Conservation (phyloP, 1,140 invertebrate species). For the Aphidius gifuensis region DNA sequence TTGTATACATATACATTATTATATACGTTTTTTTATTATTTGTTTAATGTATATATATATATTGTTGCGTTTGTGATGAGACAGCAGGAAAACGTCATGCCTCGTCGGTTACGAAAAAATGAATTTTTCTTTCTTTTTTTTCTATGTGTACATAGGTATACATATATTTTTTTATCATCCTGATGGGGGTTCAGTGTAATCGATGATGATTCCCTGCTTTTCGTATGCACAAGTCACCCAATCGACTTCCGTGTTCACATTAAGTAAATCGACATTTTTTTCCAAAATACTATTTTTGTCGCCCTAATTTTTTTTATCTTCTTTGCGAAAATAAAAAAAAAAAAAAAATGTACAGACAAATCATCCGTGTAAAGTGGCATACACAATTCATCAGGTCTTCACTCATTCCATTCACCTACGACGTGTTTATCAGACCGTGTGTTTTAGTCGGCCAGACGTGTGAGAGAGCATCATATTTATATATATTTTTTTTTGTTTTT, state of each 20-base stretch:
- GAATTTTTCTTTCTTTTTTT: conserved; percentile 20
- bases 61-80: conserved; percentile 27
- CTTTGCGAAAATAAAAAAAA: conserved; percentile 8
- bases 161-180: too few species aligned
- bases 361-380: conserved; percentile 24
- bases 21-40: conserved; percentile 24
- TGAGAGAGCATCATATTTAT: conserved; percentile 12
- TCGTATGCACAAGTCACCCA: conserved; percentile 17
- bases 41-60: background rate
- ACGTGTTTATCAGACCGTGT: conserved; percentile 14
- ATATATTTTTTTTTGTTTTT: background rate
- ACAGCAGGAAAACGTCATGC: conserved; percentile 31
- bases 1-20: conserved; percentile 16
- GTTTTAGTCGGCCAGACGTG: background rate
- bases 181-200: conserved; percentile 16
- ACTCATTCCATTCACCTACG: conserved; percentile 13
- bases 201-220: conserved; percentile 22
- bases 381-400: conserved; percentile 27
- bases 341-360: conserved; percentile 4
- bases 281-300: background rate
- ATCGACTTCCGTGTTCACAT: conserved; percentile 18
- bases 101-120: conserved; percentile 27
- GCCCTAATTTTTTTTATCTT: conserved; percentile 6
- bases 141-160: background rate
- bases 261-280: background rate